Conservation (phyloP, 2,797 vertebrate genomes). For the Siniperca scherzeri region DNA sequence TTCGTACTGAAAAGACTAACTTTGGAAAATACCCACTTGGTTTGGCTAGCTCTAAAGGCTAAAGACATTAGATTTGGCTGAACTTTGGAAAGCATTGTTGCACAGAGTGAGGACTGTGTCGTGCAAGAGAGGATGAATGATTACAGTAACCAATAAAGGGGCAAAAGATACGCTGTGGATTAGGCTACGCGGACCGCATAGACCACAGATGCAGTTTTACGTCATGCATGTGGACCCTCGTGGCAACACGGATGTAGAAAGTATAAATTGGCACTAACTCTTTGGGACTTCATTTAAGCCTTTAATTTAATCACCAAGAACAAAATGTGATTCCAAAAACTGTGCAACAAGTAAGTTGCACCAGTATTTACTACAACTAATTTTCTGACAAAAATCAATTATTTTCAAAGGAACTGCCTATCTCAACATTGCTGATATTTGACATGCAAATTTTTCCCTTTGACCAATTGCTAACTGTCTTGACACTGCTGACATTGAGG, state of each 20-base stretch:
- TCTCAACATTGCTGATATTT: too few relatives aligned
- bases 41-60: constrained; percentile 23
- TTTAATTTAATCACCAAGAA: background rate
- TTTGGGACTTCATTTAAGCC: background rate
- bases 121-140: background rate
- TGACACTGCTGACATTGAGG: background rate
- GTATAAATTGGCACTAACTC: background rate
- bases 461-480: background rate
- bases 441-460: background rate
- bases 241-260: background rate
- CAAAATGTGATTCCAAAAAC: background rate
- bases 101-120: background rate
- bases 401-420: background rate
- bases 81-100: constrained; percentile 23
- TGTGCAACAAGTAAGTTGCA: background rate
- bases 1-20: constrained; percentile 24
- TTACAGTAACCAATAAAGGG: constrained; percentile 8
- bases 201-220: background rate
- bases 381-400: background rate
- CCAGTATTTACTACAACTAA: background rate
- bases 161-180: background rate
- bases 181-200: background rate
- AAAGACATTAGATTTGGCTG: constrained; percentile 29
- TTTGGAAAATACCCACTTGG: constrained; percentile 50
- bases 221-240: background rate